Evolutionary conservation across 2,888 invertebrate species (phyloP).

Genomic region (Hirtodrosophila confusa): DNA sequence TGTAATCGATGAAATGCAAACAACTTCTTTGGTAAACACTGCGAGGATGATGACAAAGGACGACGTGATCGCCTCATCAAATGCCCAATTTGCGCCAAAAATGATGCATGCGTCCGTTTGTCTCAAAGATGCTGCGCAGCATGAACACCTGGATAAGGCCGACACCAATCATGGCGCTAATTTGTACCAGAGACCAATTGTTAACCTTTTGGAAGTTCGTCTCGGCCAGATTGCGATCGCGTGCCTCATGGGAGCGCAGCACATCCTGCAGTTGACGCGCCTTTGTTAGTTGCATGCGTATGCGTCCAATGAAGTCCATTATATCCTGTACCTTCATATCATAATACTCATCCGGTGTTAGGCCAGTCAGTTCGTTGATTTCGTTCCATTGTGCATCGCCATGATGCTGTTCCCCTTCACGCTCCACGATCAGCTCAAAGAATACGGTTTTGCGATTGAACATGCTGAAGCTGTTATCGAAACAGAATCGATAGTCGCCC

Average conservation of each 20-base stretch:
- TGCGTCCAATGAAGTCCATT: constrained; percentile 87
- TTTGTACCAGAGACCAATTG: constrained; percentile 90
- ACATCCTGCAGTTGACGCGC: constrained; percentile 89
- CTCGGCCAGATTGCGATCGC: constrained; percentile 93
- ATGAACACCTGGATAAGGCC: constrained; percentile 91
- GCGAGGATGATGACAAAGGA: neutral
- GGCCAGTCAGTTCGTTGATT: constrained; percentile 79
- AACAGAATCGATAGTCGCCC: constrained; percentile 93
- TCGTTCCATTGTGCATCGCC: constrained; percentile 83
- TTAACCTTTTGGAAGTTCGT: constrained; percentile 92
- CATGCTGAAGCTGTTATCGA: constrained; percentile 94
- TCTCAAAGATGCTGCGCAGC: constrained; percentile 91
- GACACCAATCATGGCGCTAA: constrained; percentile 89
- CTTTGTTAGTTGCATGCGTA: constrained; percentile 87
- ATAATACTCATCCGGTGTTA: constrained; percentile 86
- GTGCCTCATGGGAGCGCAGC: constrained; percentile 90
- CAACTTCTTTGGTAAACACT: constrained; percentile 53
- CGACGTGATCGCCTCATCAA: constrained; percentile 50
- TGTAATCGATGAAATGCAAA: constrained; percentile 21
- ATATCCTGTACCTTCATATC: constrained; percentile 87
- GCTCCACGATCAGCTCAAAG: constrained; percentile 90
- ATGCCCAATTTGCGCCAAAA: constrained; percentile 82
- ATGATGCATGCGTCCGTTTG: constrained; percentile 82
- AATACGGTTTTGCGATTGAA: constrained; percentile 93
- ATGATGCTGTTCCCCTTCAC: constrained; percentile 86